Conservation (phyloP, 2,797 vertebrate species). For the Semaprochilodus insignis region DNA sequence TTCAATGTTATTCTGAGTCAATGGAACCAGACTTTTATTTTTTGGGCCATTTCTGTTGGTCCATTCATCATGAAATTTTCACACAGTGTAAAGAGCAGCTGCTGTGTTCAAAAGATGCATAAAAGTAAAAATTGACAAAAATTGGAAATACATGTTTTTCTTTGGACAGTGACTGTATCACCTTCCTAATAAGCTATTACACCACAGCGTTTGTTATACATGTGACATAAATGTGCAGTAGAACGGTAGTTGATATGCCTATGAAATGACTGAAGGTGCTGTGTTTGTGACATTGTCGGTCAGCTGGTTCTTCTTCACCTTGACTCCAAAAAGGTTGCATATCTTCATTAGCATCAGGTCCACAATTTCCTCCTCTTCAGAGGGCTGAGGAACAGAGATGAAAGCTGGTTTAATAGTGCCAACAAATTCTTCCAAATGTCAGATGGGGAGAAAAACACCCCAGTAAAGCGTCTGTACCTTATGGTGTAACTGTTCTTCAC, state of each 20-base stretch:
- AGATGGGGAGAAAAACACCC: too few relatives aligned
- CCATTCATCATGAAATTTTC: too few relatives aligned
- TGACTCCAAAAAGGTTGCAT: slow-evolving; percentile 88
- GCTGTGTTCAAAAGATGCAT: too few relatives aligned
- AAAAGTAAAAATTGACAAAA: too few relatives aligned
- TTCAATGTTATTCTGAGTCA: too few relatives aligned
- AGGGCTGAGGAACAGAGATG: slow-evolving; percentile 76
- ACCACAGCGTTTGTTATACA: neutral
- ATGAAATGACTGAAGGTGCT: slow-evolving; percentile 41
- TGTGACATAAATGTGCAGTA: neutral
- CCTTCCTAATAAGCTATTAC: neutral
- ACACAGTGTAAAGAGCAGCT: too few relatives aligned
- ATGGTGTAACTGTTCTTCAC: slow-evolving; percentile 90
- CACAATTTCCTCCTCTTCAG: slow-evolving; percentile 92
- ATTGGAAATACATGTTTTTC: too few relatives aligned
- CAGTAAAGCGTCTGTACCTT: slow-evolving; percentile 74
- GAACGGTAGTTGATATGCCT: neutral
- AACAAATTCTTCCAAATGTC: neutral
- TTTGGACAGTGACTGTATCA: too few relatives aligned
- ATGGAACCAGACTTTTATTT: too few relatives aligned
- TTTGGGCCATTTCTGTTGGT: too few relatives aligned
- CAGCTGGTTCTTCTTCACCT: slow-evolving; percentile 74
- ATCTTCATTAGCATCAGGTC: slow-evolving; percentile 91
- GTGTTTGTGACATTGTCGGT: slow-evolving; percentile 46
- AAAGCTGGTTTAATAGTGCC: neutral